These are phyloP conservation scores for Lithodes maja DNA, from an alignment of 2,888 invertebrate species.

Conservation along the genomic window DNA sequence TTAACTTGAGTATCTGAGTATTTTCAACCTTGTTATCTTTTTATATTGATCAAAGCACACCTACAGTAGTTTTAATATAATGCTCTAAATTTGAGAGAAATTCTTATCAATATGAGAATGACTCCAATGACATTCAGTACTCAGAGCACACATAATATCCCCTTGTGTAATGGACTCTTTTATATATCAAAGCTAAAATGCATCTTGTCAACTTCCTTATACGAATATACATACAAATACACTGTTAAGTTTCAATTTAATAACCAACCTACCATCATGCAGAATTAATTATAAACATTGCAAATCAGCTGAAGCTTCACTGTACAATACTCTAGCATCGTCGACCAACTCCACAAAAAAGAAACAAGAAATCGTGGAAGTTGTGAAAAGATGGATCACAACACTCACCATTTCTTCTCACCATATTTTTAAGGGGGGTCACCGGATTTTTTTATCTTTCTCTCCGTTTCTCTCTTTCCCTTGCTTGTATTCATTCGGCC, in stretches of 20 bases:
- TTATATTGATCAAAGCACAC: too few relatives aligned
- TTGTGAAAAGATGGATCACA: constrained; percentile 26
- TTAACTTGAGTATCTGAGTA: too few relatives aligned
- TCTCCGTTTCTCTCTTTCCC: too few relatives aligned
- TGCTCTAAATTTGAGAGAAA: too few relatives aligned
- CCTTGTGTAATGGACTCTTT: too few relatives aligned
- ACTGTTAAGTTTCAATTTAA: not conserved
- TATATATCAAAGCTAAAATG: not conserved
- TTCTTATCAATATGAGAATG: too few relatives aligned
- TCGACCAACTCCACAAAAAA: not conserved
- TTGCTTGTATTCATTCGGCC: too few relatives aligned
- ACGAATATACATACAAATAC: not conserved
- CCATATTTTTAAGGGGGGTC: not conserved
- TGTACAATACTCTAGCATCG: not conserved
- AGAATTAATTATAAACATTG: constrained; percentile 8
- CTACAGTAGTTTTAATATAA: too few relatives aligned
- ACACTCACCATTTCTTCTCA: not conserved
- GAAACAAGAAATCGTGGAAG: not conserved
- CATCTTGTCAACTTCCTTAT: constrained; percentile 4
- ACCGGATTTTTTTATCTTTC: too few relatives aligned
- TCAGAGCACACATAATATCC: too few relatives aligned
- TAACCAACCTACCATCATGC: not conserved
- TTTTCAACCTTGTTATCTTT: too few relatives aligned
- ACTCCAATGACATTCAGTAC: too few relatives aligned
- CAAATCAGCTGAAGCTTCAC: constrained; percentile 8